Evolutionary conservation across 2,888 invertebrate genomes (phyloP), one percentile per base, ranked within the genome.

Genomic region (Apomyelois bistriatella): DNA sequence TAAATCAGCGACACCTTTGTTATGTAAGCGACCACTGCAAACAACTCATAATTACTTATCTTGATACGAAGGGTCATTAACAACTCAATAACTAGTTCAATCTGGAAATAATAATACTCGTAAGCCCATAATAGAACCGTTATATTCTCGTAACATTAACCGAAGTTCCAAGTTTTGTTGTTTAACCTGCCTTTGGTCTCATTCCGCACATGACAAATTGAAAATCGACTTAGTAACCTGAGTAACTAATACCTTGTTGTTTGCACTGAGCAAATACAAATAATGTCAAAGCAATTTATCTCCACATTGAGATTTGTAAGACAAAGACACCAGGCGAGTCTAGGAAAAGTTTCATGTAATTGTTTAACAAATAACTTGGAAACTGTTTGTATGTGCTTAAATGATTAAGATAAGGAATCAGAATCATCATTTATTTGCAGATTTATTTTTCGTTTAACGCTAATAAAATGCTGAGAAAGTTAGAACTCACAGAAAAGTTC

Each of bases 281-380:
- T 43, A 43, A 30, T 43, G 43, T 13, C 28, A 12, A 30, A 43
- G 43, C 43, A 30, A 43, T 43, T 30, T 43, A 43, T 30, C 17
- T 43, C 12, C 30, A 30, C 13, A 9, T 12, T 4, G 30, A 8
- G 30, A 43, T 43, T 43, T 43, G 30, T 30, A 43, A 28, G 30
- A 43, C 43, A 43, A 43, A 43, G 43, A 43, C 30, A n/a, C 7
- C 13, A 12, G 30, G 43, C 22, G 10, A 1, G 13, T 43, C 43
- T 12, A 28, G 43, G 43, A 43, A 43, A 43, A 43, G 43, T 43
- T 22, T 12, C 17, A 42, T 7, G 43, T 43, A 43, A 43, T 43
- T 43, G 43, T 43, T 43, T 28, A 30, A 12, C 30, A 30, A 30
- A 30, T 43, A 13, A 43, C 30, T 43, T 30, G 43, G 9, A 13